A percentile compares a stretch with the other conserved stretches of the same genome.
Conservation (phyloP, 2,888 invertebrate genomes). For the Xestia sexstrigata region DNA sequence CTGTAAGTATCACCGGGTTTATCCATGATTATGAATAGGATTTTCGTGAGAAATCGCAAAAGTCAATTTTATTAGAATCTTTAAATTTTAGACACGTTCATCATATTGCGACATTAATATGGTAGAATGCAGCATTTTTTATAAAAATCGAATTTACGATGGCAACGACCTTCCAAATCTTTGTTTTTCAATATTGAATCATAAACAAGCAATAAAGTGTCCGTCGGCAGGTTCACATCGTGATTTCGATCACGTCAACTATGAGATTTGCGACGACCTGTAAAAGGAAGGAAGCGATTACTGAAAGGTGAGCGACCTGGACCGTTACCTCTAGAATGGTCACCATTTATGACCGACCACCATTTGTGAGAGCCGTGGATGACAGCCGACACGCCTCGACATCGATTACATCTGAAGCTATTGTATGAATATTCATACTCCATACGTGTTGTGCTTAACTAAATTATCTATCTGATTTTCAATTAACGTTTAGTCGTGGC, state of each 20-base stretch:
- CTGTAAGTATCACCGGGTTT: not conserved
- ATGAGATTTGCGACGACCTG: conserved; percentile 83
- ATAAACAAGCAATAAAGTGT: conserved; percentile 49
- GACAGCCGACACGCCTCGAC: conserved; percentile 73
- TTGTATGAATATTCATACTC: conserved; percentile 81
- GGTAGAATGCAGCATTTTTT: conserved; percentile 10
- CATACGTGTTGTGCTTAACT: conserved; percentile 72
- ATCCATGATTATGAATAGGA: not conserved
- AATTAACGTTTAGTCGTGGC: conserved; percentile 42
- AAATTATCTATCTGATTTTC: conserved; percentile 48
- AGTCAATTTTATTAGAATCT: not conserved
- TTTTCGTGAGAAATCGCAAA: not conserved
- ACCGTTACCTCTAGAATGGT: conserved; percentile 84
- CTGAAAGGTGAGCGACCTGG: conserved; percentile 87
- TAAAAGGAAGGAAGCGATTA: conserved; percentile 89
- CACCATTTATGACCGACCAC: conserved; percentile 76
- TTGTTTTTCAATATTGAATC: conserved; percentile 53
- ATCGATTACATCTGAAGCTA: conserved; percentile 81
- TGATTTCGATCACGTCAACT: conserved; percentile 83
- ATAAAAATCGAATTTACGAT: conserved; percentile 66
- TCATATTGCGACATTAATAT: not conserved
- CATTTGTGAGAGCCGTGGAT: conserved; percentile 66
- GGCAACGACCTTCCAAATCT: conserved; percentile 70
- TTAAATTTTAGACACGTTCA: not conserved
- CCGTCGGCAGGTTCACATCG: conserved; percentile 62